Evolutionary conservation across 2,113 vertebrate species (phyloP).

Genomic region (Acanthochromis polyacanthus): DNA sequence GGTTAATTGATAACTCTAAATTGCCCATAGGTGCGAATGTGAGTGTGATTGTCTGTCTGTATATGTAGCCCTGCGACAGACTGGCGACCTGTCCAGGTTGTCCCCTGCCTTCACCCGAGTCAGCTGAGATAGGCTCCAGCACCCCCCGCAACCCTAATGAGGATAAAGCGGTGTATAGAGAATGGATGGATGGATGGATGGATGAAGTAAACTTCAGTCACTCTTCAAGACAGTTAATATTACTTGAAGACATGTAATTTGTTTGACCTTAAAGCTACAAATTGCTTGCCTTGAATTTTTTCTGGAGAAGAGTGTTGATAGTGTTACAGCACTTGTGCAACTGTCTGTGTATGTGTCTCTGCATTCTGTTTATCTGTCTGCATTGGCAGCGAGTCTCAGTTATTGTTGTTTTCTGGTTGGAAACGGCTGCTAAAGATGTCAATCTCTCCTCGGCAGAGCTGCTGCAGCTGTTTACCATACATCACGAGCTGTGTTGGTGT

Average conservation of each 20-base stretch:
- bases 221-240: constrained; percentile 2
- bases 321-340: constrained; percentile 19
- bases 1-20: too few relatives aligned
- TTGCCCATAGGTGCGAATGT: too few relatives aligned
- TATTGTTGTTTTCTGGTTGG: constrained; percentile 64
- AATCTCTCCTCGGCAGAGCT: constrained; percentile 48
- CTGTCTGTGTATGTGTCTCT: constrained; percentile 31
- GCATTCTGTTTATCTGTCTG: constrained; percentile 38
- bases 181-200: too few relatives aligned
- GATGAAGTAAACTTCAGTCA: constrained; percentile 21
- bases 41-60: too few relatives aligned
- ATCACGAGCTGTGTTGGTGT: constrained; percentile 45
- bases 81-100: too few relatives aligned
- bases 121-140: too few relatives aligned
- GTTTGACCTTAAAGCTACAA: neutral
- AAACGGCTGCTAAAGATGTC: constrained; percentile 66
- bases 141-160: too few relatives aligned
- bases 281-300: neutral
- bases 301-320: constrained; percentile 10
- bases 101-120: too few relatives aligned
- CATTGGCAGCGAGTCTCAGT: constrained; percentile 49
- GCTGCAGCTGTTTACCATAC: constrained; percentile 70
- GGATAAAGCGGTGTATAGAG: too few relatives aligned
- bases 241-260: neutral
- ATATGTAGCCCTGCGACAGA: too few relatives aligned